Evolutionary conservation across 2,113 vertebrate genomes (phyloP), one percentile per base, ranked within the genome.

Genomic region (Hoplias malabaricus): DNA sequence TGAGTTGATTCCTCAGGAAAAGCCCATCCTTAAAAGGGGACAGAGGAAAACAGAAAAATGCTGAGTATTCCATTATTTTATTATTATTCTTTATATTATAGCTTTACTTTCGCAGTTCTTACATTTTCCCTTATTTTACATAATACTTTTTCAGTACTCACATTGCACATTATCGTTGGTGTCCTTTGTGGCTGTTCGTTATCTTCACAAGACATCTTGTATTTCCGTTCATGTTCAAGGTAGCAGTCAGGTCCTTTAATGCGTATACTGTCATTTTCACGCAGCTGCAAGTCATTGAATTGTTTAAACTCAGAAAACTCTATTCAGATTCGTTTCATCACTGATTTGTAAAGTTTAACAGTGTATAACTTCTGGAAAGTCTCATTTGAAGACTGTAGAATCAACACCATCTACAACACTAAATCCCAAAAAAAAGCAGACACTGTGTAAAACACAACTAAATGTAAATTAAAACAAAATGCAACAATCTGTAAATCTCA

Each of bases 191-290:
- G 66, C 7, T n/a, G n/a, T 29, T 66, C 61, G 16, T 12, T 53
- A 43, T 42, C 33, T 53, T 67, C 62, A 76, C 73, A 76, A 21
- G 48, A 27, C 42, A 76, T 56, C 34, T 33, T 76, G 62, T 76
- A 76, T 27, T 11, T 50, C 6, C 12, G 7, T 10, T 50, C 27
- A 67, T 67, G 53, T 68, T 42, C 21, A 12, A 76, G 62, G 34
- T 23, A 11, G 21, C 46, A 54, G 16, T 67, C 73, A 29, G 25
- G 13, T 67, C 42, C n/a, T n/a, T 10, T 33, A 19, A 76, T 67
- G 12, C 0, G 36, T 76, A 36, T 21, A 14, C 66, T 40, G 11
- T 29, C 48, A 16, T 19, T 9, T 19, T 56, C 4, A 56, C 5
- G 33, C 5, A 40, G 42, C 19, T 19, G 10, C 12, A 67, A 62